Evolutionary conservation across 2,797 vertebrate species (phyloP), one percentile per base, ranked within the genome.

Genomic region (Acanthornis magna): DNA sequence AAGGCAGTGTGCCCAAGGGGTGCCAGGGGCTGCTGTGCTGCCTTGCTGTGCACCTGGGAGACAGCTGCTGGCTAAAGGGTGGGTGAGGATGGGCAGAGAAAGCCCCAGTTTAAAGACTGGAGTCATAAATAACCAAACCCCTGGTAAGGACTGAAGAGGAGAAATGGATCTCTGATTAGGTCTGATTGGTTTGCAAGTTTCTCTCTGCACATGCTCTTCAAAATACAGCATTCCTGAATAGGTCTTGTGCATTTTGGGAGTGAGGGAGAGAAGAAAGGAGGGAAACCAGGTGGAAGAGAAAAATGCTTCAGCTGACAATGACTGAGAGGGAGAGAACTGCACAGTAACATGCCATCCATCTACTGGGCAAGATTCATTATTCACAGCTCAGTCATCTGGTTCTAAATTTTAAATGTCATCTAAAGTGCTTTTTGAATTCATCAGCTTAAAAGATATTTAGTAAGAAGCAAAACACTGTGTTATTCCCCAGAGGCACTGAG

Each of bases 401-500:
- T 88, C 78, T 93, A 86, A 91, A 93, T 91, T 96, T 82, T 95
- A 95, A 91, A 96, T 89, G 92, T 91, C 85, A 73, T 78, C 81
- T 76, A 55, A 82, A 93, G 89, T 88, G 80, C 65, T 73, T 91
- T 95, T 82, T 81, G 62, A 95, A 93, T 91, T 95, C 73, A 95
- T 92, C 68, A 82, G 66, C 50, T 96, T 72, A 88, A 91, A 92
- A 89, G 91, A 63, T 89, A 93, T 82, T 95, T 95, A 91, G 92
- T 81, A 66, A 93, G 90, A 65, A 96, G 80, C 54, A 88, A 93
- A 93, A 65, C 47, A 66, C 6, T 78, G 50, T 83, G 88, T 73
- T 85, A 63, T 88, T 78, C 9, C 43, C 81, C 68, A 45, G 88
- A 43, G 72, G 87, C 48, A 29, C 32, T 0, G 34, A 50, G 62